Evolutionary conservation across 1,140 invertebrate species (phyloP), one percentile per base, ranked within the genome.

Genomic region (Tetragnatha versicolor): DNA sequence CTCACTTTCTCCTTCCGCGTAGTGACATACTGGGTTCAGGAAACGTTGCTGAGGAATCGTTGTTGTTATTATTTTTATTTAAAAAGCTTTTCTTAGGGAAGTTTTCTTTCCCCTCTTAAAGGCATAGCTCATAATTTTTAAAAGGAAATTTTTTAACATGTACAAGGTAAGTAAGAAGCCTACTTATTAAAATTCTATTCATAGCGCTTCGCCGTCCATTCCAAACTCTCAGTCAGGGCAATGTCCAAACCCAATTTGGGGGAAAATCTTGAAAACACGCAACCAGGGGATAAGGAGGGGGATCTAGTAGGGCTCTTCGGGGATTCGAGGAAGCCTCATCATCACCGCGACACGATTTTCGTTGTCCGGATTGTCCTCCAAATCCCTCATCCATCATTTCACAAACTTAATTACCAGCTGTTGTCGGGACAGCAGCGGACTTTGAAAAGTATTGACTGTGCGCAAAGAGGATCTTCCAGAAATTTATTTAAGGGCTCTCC

Each of bases 331-430:
- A n/a, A 9, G 27, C 35, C 25, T 33, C 7, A 27, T 9, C 14
- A 12, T 33, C 29, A 14, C 17, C 29, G 9, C 31, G 68, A 35
- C 31, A 51, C 39, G 39, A 2, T 27, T n/a, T 9, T 6, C 31
- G 20, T 37, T 45, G 33, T 35, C 69, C 22, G 4, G 17, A 12
- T 22, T 33, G 22, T 45, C 22, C 33, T n/a, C 35, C 27, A 37
- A 55, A 37, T 55, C 12, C 39, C 33, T 17, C 53, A 73, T 73
- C 69, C 69, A 73, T 73, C 69, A 73, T 73, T 20, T 33, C 14
- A 7, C 25, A 37, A 37, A 55, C 69, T 73, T 73, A 73, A 73
- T 73, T 73, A 60, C 69, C 69, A 73, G 69, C 69, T 73, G 69
- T 73, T 73, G 69, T 73, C 35, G 25, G 20, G 39, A 37, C 5